These are phyloP conservation scores for Scaptomyza caliginosa DNA, from an alignment of 2,888 invertebrate genomes.

Conservation along the genomic window DNA sequence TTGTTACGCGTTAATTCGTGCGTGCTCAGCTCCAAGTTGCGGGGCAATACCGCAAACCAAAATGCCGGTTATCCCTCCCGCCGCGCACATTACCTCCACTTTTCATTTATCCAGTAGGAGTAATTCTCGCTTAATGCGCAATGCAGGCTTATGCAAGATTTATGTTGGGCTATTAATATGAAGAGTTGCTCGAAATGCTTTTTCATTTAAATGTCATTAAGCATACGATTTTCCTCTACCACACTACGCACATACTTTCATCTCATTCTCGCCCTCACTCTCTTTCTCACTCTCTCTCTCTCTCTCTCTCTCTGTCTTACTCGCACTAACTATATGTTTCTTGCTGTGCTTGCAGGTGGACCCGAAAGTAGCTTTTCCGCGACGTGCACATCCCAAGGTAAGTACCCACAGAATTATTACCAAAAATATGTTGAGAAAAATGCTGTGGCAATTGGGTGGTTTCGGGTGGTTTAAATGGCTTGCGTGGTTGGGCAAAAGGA, in stretches of 20 bases:
- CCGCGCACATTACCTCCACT: not conserved
- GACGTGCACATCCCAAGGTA: constrained; percentile 99
- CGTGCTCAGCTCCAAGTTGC: constrained; percentile 70
- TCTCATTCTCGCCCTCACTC: constrained; percentile 4
- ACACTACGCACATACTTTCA: constrained; percentile 20
- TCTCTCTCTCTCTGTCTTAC: not conserved
- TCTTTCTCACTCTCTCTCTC: constrained; percentile 1
- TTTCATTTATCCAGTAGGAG: constrained; percentile 30
- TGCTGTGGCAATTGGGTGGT: constrained; percentile 5
- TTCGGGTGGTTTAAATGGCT: not conserved
- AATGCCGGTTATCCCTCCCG: not conserved
- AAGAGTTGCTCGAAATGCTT: constrained; percentile 75
- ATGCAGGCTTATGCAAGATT: constrained; percentile 79
- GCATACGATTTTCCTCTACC: constrained; percentile 68
- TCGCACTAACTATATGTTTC: not conserved
- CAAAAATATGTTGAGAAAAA: constrained; percentile 31
- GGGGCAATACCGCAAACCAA: constrained; percentile 14
- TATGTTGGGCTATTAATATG: constrained; percentile 78
- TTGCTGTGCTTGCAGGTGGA: constrained; percentile 91
- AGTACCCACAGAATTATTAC: constrained; percentile 84
- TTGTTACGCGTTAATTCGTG: constrained; percentile 80
- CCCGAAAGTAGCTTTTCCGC: constrained; percentile 99
- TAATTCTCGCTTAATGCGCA: constrained; percentile 79
- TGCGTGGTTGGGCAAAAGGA: constrained; percentile 50
- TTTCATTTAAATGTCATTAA: constrained; percentile 77